Conservation (phyloP, 64 coral and sea anemone species). For the Montipora sp. region DNA sequence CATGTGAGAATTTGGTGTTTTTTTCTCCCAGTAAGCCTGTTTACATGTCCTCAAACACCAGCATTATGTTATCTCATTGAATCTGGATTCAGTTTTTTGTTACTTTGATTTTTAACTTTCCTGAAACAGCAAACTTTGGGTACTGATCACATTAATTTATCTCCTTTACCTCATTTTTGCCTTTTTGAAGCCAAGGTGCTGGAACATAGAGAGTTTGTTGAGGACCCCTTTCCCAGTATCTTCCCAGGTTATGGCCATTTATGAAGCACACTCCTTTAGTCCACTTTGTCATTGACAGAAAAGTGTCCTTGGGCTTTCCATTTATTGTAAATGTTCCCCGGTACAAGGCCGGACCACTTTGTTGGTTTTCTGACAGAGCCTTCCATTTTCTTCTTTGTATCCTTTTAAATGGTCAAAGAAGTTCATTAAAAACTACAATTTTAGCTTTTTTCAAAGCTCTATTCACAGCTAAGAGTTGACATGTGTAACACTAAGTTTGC, state of each 20-base stretch:
- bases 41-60: too few relatives aligned
- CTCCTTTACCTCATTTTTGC: conserved; percentile 68
- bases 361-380: not conserved
- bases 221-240: conserved; percentile 87
- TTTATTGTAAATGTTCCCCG: conserved; percentile 55
- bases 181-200: conserved; percentile 70
- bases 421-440: too few relatives aligned
- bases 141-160: too few relatives aligned
- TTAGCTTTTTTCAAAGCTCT: too few relatives aligned
- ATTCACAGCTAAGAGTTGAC: too few relatives aligned
- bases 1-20: too few relatives aligned
- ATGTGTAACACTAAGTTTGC: too few relatives aligned
- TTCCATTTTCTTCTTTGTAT: conserved; percentile 51
- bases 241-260: conserved; percentile 89
- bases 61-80: too few relatives aligned
- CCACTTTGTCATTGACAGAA: conserved; percentile 74
- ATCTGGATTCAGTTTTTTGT: not conserved
- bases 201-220: conserved; percentile 86
- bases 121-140: not conserved
- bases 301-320: conserved; percentile 78
- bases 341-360: conserved; percentile 53
- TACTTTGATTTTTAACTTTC: not conserved
- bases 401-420: conserved; percentile 30
- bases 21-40: too few relatives aligned
- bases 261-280: conserved; percentile 85